Base-by-base conservation (phyloP, 2,888 invertebrate species). In the Erannis defoliaria region DNA sequence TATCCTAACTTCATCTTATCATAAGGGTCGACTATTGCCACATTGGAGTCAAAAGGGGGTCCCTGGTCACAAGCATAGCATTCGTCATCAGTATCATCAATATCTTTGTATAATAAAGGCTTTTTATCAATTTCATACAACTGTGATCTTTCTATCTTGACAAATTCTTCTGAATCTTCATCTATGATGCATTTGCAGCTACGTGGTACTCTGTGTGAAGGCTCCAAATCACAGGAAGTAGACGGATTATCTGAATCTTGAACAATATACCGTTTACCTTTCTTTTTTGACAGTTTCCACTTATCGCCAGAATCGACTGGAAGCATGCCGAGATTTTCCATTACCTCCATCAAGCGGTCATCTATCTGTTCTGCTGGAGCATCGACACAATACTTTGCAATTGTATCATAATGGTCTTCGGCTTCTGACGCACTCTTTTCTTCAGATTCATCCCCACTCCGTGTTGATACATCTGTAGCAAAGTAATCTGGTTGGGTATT, bases 401-500 rank as follows among this genome's bases (percentile, higher is more conserved):
- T 56, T 1, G n/a, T 26, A 49, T 62, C 62, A 2, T 33, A 40
- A 16, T 18, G 19, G n/a, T 45, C 26, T 9, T 45, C 45, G 5
- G n/a, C 26, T 55, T 33, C 55, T 16, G 12, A 1, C 23, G 38
- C 16, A 16, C 16, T 21, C 9, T 38, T 51, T 2, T 29, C 31
- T 48, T 23, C 40, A 1, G 29, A 9, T 23, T 29, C 19, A 5
- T 14, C 29, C 14, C 19, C 19, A 43, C 29, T 40, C 26, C 33
- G 40, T 8, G 46, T 33, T 0, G 45, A 33, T 35, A 12, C 16
- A 62, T 62, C 62, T 62, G 62, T 26, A 62, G 62, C 55, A 62
- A 62, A 62, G 51, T 61, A 61, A 61, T 49, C 51, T 55, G 45
- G 26, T 43, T 60, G 23, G 48, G 35, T 61, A 55, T 55, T 50